Evolutionary conservation across 2,113 vertebrate species (phyloP).

Genomic region (Apodemus sylvaticus): DNA sequence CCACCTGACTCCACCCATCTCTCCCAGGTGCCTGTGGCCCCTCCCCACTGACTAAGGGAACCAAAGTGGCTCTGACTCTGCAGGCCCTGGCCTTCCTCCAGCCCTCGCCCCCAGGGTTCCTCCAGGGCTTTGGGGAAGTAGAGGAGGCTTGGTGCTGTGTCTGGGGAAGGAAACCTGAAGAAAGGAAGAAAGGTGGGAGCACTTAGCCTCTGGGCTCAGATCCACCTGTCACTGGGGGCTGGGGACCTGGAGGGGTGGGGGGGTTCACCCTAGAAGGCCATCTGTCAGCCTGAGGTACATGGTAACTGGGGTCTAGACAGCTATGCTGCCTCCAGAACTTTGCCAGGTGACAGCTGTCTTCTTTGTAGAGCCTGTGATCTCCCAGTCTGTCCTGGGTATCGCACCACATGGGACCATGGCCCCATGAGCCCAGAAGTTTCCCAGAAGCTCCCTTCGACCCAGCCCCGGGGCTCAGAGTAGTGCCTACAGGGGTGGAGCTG

Average conservation of each 20-base stretch:
- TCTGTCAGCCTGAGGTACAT: background rate
- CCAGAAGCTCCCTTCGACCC: background rate
- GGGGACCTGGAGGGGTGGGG: background rate
- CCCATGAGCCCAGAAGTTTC: background rate
- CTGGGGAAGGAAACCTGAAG: background rate
- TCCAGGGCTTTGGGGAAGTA: background rate
- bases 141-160: too few species aligned
- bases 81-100: slow-evolving; percentile 77
- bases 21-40: slow-evolving; percentile 78
- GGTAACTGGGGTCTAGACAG: background rate
- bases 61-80: slow-evolving; percentile 75
- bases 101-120: background rate
- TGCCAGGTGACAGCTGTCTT: background rate
- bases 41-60: slow-evolving; percentile 77
- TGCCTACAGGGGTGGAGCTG: background rate
- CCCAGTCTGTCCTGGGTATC: background rate
- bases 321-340: background rate
- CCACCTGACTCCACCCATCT: background rate
- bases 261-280: background rate
- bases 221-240: background rate
- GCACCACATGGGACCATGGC: background rate
- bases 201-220: background rate
- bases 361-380: background rate
- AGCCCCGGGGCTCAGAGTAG: background rate
- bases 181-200: background rate